Evolutionary conservation across 2,888 invertebrate species (phyloP), one percentile per base, ranked within the genome.

Genomic region (Limulus polyphemus): DNA sequence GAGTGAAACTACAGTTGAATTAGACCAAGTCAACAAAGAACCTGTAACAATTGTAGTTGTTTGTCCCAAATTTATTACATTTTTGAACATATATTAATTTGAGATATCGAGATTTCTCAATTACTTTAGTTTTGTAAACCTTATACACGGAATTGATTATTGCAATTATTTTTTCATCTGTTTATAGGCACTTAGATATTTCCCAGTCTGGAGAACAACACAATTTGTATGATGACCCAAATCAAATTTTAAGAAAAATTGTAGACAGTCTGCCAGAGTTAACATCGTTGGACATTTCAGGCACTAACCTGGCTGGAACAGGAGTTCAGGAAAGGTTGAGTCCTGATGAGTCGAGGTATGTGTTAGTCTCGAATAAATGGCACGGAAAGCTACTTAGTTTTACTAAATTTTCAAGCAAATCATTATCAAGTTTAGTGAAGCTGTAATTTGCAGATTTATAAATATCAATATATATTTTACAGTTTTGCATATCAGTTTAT

Each of bases 221-320:
- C 11, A 63, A 68, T 47, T 82, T 85, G 69, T 94, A 86, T 75
- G 80, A 82, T 49, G 82, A 85, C 70, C 88, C 90, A 4, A 88
- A 87, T 77, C 80, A 82, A 66, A 79, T 84, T 48, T 78, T 98
- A 52, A 79, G 83, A 32, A 80, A 81, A 69, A 78, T 98, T 50
- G 84, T 94, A 12, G 80, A 81, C 58, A 83, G 80, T 73, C 79
- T 98, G 71, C 87, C 88, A 0, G 76, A 83, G 58, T 78, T 98
- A 63, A 83, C 83, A 54, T 89, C 89, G 46, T 78, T 98, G 70
- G 97, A 98, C 77, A 92, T 98, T 74, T 93, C 95, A 5, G 94
- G 94, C 13, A 97, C 97, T 16, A 95, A 98, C 80, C 79, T 98
- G 68, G 92, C 94, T 52, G 92, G 94, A 13, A 83, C 84, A 60